Evolutionary conservation across 2,113 vertebrate species (phyloP), one percentile per base, ranked within the genome.

Genomic region (Myotis yumanensis): DNA sequence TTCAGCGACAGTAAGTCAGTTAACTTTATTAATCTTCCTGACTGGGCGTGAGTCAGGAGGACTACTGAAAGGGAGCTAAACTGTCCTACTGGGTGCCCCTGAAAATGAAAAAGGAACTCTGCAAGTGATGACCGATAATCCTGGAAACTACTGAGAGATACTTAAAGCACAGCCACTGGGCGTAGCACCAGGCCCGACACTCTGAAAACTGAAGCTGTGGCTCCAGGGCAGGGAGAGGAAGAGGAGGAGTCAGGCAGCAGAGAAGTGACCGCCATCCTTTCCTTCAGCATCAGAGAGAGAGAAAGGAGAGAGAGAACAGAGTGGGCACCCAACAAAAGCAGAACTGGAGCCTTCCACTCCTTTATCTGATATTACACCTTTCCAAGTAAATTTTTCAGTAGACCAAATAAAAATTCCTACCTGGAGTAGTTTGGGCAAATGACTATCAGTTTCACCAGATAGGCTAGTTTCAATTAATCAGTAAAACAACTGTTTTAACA

Each of bases 11-110:
- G 87, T 91, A 77, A 93, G 92, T 89, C 90, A 93, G 93, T 86
- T 86, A 94, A 68, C 97, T 92, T 62, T 93, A 95, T 96, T 87
- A 69, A 90, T 88, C 90, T 93, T 93, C 46, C 82, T 4, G 37
- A 66, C 85, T 62, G 54, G 75, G 89, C 69, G 25, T 48, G 57
- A 93, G 82, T 54, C 76, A 90, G 83, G 83, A 77, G 59, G 54
- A 59, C 71, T 82, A 48, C 0, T 91, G 97, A 89, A 92, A 84
- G 72, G 80, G 79, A 83, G 86, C 89, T 94, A 22, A 91, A 73
- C 4, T 4, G 71, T 93, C 48, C 68, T 69, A 76, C 94, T 14
- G 64, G 86, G 86, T 79, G 82, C 79, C 95, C 92, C 83, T 90
- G 93, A 93, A 88, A 95, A 90, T 3, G 32, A 92, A 91, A 91